A percentile compares a stretch with the other conserved stretches of the same genome.
phyloP scores from a whole-genome alignment of 2,888 invertebrate species.

The Pherbina coryleti region DNA sequence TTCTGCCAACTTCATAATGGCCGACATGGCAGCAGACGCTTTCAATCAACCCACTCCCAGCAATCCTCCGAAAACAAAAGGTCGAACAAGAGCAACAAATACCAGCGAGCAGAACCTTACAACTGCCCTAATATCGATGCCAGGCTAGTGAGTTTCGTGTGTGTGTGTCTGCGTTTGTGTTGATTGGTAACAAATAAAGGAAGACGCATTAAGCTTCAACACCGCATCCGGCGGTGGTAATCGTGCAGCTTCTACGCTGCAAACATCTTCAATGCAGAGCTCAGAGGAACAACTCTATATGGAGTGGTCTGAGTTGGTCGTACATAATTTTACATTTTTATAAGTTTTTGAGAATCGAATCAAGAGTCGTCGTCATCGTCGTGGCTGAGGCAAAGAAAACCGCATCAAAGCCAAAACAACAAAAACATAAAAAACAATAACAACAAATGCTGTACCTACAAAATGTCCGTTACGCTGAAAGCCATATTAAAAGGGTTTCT shows the following conservation, averaged over 20 bases:
- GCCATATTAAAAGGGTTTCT: constrained; percentile 51
- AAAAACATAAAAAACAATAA: constrained; percentile 36
- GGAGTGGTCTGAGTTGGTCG: constrained; percentile 46
- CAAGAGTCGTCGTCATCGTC: not conserved
- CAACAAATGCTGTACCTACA: constrained; percentile 51
- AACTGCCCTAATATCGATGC: constrained; percentile 7
- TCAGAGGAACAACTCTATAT: constrained; percentile 32
- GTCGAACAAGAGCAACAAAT: not conserved
- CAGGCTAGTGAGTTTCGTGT: not conserved
- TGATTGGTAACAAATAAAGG: constrained; percentile 34
- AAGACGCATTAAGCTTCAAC: constrained; percentile 26
- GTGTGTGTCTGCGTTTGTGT: constrained; percentile 17
- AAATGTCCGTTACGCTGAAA: constrained; percentile 66
- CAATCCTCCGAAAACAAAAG: not conserved
- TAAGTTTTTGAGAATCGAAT: constrained; percentile 45
- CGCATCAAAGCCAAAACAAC: constrained; percentile 4
- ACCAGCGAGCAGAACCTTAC: not conserved
- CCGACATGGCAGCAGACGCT: constrained; percentile 12
- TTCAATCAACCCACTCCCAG: constrained; percentile 18
- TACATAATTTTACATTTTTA: constrained; percentile 66
- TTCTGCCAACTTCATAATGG: constrained; percentile 32
- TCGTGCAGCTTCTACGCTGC: constrained; percentile 1
- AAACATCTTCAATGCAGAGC: not conserved
- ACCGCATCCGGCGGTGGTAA: constrained; percentile 22
- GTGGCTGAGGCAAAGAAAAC: not conserved